Evolutionary conservation across 2,113 vertebrate genomes (phyloP), one percentile per base, ranked within the genome.

Genomic region (Cariama cristata): DNA sequence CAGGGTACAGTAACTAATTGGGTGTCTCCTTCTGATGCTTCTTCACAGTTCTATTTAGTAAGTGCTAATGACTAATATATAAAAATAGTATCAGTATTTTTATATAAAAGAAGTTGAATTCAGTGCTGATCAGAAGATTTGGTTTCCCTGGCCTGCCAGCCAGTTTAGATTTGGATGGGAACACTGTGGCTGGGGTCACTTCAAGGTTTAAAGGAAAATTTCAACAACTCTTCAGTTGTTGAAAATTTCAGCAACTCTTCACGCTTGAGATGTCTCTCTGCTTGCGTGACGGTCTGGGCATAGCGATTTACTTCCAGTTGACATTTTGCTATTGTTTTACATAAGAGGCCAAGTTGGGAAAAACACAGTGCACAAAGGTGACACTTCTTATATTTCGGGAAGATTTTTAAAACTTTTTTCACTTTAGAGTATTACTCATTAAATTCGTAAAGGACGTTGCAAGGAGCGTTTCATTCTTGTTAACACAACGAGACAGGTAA

Each of bases 251-350:
- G n/a, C n/a, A n/a, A n/a, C 50, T 20, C 12, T 38, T 96, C 76
- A 79, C 0, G 2, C 72, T 62, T 79, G 60, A 95, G 68, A 12
- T 55, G 64, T 23, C 40, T 14, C 59, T 26, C 58, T 73, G 67
- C 52, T 30, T n/a, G 59, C 19, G 2, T 91, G 89, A 67, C 79
- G 32, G 55, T 14, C 33, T 56, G 49, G 73, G 60, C 58, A 77
- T 79, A 59, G 75, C 3, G 1, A 28, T 33, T 72, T 64, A 40
- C 88, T 60, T 86, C 83, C 86, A 86, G 50, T 3, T 94, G 72
- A 77, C 89, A 77, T 86, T 95, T 69, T 77, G 59, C 47, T 82
- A 16, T 50, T 79, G 40, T 62, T 94, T 81, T 80, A 73, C 14
- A 2, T 74, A 86, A 92, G 42, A 88, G 38, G 8, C 18, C 8